These are phyloP conservation scores for Pelodiscus sinensis DNA, from an alignment of 2,113 vertebrate species.

Conservation along the genomic window DNA sequence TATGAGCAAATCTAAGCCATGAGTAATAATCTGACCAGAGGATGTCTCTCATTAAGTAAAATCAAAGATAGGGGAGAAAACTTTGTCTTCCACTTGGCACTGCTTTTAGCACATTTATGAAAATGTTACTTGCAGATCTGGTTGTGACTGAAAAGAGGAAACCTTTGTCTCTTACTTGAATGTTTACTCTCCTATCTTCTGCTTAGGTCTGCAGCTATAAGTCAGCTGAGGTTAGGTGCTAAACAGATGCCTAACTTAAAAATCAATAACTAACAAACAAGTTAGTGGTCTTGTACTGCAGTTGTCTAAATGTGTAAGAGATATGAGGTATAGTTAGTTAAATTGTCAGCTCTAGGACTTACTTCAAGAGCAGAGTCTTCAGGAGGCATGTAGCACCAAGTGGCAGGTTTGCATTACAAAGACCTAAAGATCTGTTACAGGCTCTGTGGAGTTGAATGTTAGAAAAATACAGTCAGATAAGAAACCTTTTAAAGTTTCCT, in stretches of 20 bases:
- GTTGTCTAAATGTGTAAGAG: neutral
- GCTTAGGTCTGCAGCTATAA: neutral
- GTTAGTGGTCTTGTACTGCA: conserved; percentile 24
- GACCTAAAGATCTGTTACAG: conserved; percentile 9
- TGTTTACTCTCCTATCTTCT: neutral
- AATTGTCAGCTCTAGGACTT: conserved; percentile 17
- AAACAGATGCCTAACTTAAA: neutral
- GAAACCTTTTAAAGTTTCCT: neutral
- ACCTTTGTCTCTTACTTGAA: conserved; percentile 10
- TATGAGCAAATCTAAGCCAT: conserved; percentile 4
- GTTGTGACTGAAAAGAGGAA: neutral
- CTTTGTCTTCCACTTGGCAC: neutral
- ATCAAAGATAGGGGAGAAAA: neutral
- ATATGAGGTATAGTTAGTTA: neutral
- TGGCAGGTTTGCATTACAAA: neutral
- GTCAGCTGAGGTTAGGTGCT: conserved; percentile 3
- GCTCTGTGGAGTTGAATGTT: neutral
- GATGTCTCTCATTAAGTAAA: neutral
- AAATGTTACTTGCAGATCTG: neutral
- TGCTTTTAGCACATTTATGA: neutral
- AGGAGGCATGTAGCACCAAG: neutral
- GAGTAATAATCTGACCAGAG: neutral
- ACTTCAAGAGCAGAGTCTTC: conserved; percentile 17
- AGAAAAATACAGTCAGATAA: conserved; percentile 12
- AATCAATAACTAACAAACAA: neutral